Evolutionary conservation across 1,140 invertebrate genomes (phyloP).

Genomic region (Heliconius hermathena): DNA sequence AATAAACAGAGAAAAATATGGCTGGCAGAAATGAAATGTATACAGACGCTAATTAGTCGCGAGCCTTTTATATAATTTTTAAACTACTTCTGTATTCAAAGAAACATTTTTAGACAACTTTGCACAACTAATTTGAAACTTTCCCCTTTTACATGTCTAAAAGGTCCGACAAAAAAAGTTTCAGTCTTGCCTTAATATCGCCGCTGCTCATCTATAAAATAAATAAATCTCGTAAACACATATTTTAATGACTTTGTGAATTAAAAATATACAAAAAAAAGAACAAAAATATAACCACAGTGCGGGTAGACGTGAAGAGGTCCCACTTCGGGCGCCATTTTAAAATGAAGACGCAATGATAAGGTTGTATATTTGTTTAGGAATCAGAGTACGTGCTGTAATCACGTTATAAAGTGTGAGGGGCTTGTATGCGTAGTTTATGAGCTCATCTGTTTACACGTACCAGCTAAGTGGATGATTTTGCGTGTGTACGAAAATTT

Average conservation of each 20-base stretch:
- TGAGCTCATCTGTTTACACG: constrained; percentile 39
- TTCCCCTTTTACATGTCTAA: constrained; percentile 15
- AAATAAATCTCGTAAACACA: not conserved
- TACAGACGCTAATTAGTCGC: constrained; percentile 34
- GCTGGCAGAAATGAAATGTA: constrained; percentile 35
- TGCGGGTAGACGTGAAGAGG: constrained; percentile 30
- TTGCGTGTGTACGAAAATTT: constrained; percentile 32
- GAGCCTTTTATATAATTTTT: constrained; percentile 31
- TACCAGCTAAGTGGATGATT: constrained; percentile 31
- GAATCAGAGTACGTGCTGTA: constrained; percentile 51
- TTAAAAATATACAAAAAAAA: not conserved
- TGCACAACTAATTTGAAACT: constrained; percentile 20
- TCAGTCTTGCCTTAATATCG: not conserved
- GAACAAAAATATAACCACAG: constrained; percentile 2
- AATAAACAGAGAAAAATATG: constrained; percentile 39
- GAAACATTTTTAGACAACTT: constrained; percentile 25
- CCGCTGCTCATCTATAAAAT: not conserved
- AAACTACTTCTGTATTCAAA: constrained; percentile 23
- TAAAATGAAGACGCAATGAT: constrained; percentile 63
- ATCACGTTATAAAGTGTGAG: constrained; percentile 47
- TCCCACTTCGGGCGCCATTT: constrained; percentile 47
- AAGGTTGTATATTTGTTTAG: constrained; percentile 58
- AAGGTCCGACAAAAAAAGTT: constrained; percentile 10
- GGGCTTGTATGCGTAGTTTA: constrained; percentile 36
- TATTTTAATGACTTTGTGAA: not conserved